A percentile compares a stretch with the other conserved stretches of the same genome.
phyloP scores from a whole-genome alignment of 2,113 vertebrate species.

The Rhinolophus ferrumequinum region DNA sequence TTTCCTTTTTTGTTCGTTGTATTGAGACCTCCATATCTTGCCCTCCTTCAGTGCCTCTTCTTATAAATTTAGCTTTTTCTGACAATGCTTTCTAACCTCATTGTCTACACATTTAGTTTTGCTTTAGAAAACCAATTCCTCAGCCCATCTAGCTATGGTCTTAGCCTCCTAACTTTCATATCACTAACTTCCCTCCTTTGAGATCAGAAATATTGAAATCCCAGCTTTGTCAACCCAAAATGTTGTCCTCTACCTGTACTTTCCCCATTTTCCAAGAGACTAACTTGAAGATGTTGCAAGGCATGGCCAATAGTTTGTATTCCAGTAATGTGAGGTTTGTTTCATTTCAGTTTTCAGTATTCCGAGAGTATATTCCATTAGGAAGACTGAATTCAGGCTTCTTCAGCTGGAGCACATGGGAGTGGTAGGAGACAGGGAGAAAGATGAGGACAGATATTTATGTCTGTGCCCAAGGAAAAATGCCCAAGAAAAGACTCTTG shows the following conservation, averaged over 20 bases:
- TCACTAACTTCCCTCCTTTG: not conserved
- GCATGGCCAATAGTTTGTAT: not conserved
- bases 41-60: not conserved
- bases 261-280: not conserved
- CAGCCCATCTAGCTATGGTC: not conserved
- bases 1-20: not conserved
- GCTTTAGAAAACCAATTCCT: not conserved
- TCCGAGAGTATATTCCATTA: not conserved
- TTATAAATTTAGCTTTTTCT: not conserved
- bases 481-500: not conserved
- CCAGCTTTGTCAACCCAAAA: not conserved
- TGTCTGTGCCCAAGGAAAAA: not conserved
- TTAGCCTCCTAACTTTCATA: not conserved
- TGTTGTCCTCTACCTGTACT: not conserved
- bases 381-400: not conserved
- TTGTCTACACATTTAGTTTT: not conserved
- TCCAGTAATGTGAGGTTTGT: not conserved
- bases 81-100: not conserved
- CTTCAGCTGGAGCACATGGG: not conserved
- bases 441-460: not conserved
- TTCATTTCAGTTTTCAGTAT: not conserved
- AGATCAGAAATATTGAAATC: not conserved
- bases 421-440: not conserved
- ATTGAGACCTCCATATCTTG: not conserved
- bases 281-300: not conserved